Base-by-base conservation (phyloP, 2,888 invertebrate genomes). In the Troides aeacus region DNA sequence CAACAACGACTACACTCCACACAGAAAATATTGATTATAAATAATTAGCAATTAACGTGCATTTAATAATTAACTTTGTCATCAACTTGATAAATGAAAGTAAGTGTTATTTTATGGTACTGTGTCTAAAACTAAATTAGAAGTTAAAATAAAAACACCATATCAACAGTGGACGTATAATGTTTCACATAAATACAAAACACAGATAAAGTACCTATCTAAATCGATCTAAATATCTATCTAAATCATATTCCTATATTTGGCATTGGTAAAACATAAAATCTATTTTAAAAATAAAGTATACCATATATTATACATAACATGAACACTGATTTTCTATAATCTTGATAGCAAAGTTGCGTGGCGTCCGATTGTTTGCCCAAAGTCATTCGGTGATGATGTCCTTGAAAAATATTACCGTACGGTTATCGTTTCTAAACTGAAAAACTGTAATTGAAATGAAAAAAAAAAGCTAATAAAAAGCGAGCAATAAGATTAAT, bases 351-450 rank as follows among this genome's bases (percentile, higher is more conserved):
- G 53, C 60, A 17, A 42, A 50, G 50, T 64, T 36, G 76, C 70
- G 75, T 71, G 70, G 72, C 72, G 59, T 70, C 75, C 57, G 74
- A 76, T 64, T 71, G 72, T 65, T 64, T 71, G 72, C 67, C 76
- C 76, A 76, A 75, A 72, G 74, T 77, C 76, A 79, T 77, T 63
- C 74, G 73, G 75, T 76, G 73, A 78, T 79, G 73, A 78, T 79
- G 79, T 87, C 88, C 88, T 88, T 89, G 83, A 89, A 88, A 85
- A 86, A 87, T 75, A 88, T 87, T 90, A 91, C 78, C 88, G 88
- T 78, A 90, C 87, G 84, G 89, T 89, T 90, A 91, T 86, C 78
- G 87, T 85, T 83, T 91, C 87, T 90, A 91, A 89, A 90, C 82
- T 88, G 90, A 81, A 85, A 88, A 84, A 90, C 90, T 91, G 91